These are phyloP conservation scores for Tragulus kanchil DNA, from an alignment of 2,113 vertebrate species.

Conservation along the genomic window DNA sequence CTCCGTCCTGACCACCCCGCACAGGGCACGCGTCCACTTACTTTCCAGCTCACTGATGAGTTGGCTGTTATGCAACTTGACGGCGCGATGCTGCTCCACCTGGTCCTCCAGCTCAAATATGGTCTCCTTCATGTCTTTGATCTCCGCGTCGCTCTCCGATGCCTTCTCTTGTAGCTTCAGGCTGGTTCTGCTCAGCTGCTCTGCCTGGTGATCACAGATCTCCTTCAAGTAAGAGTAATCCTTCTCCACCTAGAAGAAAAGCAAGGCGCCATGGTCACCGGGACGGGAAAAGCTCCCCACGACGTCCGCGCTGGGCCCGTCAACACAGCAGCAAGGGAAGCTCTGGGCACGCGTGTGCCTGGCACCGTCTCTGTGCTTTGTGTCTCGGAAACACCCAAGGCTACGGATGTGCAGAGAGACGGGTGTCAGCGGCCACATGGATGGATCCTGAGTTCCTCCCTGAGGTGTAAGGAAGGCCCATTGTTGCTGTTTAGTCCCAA, in stretches of 20 bases:
- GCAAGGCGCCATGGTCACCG: background rate
- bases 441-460: background rate
- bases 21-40: constrained; percentile 85
- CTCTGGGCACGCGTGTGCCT: background rate
- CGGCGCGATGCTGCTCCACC: constrained; percentile 97
- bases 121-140: constrained; percentile 97
- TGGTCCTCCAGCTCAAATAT: constrained; percentile 99
- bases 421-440: background rate
- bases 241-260: constrained; percentile 89
- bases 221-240: constrained; percentile 93
- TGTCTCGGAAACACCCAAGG: background rate
- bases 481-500: background rate
- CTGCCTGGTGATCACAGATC: constrained; percentile 90
- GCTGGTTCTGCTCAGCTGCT: constrained; percentile 90
- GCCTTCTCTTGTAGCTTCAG: constrained; percentile 91
- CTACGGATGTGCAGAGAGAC: background rate
- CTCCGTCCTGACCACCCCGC: too few relatives aligned
- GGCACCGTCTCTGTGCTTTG: background rate
- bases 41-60: constrained; percentile 96
- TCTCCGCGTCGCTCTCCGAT: constrained; percentile 92
- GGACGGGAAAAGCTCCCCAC: background rate
- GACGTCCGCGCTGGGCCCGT: background rate
- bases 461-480: background rate
- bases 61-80: constrained; percentile 96
- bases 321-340: background rate